Evolutionary conservation across 1,140 invertebrate species (phyloP).

Genomic region (Dinoponera quadriceps): DNA sequence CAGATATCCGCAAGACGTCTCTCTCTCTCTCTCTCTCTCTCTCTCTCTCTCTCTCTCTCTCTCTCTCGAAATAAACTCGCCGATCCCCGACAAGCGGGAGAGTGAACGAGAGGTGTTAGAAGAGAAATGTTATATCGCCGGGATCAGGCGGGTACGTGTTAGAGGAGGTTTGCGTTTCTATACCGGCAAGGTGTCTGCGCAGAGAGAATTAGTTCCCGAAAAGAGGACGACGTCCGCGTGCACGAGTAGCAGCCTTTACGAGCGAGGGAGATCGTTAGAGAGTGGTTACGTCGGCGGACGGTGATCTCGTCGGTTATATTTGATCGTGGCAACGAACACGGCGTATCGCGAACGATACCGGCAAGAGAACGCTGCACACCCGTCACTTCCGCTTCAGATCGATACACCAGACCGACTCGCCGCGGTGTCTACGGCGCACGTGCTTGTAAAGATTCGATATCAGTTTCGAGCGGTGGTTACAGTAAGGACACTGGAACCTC

Average conservation of each 20-base stretch:
- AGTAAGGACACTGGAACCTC: slow-evolving; percentile 83
- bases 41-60: too few relatives aligned
- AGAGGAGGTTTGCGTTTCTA: background rate
- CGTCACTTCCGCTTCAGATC: slow-evolving; percentile 48
- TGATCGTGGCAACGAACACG: too few relatives aligned
- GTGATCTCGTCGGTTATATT: too few relatives aligned
- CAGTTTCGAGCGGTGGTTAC: slow-evolving; percentile 73
- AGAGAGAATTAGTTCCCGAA: too few relatives aligned
- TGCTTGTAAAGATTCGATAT: slow-evolving; percentile 72
- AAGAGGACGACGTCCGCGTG: too few relatives aligned
- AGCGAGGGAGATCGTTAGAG: too few relatives aligned
- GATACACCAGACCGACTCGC: slow-evolving; percentile 58
- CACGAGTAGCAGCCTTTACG: too few relatives aligned
- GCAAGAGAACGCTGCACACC: background rate
- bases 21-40: background rate
- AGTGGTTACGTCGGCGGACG: too few relatives aligned
- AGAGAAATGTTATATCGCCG: background rate
- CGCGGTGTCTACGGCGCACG: slow-evolving; percentile 75
- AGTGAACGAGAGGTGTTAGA: background rate
- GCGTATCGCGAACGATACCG: background rate
- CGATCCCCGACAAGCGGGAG: background rate
- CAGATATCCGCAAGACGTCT: background rate
- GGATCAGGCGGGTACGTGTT: background rate
- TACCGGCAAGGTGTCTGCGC: too few relatives aligned
- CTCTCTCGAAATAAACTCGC: background rate